Conservation (phyloP, 1,140 invertebrate species). For the Berghia stephanieae region DNA sequence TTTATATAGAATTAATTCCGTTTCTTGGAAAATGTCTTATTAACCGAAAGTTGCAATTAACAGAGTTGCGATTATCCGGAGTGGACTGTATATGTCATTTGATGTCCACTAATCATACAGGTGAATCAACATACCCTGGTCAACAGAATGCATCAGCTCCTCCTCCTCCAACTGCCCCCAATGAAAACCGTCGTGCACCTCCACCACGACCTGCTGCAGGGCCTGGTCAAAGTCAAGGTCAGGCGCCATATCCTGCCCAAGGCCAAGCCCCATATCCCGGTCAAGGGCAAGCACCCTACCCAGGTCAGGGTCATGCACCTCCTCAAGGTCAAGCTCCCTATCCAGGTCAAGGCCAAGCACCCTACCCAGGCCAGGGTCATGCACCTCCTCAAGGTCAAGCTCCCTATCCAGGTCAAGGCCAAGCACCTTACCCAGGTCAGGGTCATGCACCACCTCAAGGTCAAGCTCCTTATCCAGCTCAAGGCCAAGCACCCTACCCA, state of each 20-base stretch:
- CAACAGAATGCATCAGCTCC: too few relatives aligned
- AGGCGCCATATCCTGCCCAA: conserved; percentile 1
- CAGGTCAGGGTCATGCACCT: not conserved
- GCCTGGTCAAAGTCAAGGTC: conserved; percentile 22
- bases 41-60: too few relatives aligned
- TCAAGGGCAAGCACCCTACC: not conserved
- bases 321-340: not conserved
- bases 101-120: too few relatives aligned
- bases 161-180: too few relatives aligned
- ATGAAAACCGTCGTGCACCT: too few relatives aligned
- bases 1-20: too few relatives aligned
- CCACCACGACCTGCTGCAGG: too few relatives aligned
- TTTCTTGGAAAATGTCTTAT: too few relatives aligned
- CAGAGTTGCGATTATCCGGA: too few relatives aligned
- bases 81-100: too few relatives aligned
- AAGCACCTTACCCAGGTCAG: too few relatives aligned
- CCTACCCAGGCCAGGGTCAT: not conserved
- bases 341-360: not conserved
- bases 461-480: not conserved
- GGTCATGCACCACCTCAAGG: not conserved
- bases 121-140: too few relatives aligned
- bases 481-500: conserved; percentile 6
- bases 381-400: conserved; percentile 8
- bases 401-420: not conserved
- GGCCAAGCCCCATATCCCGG: not conserved